A percentile compares a stretch with the other conserved stretches of the same genome.
These are phyloP conservation scores for Torymus texanus DNA, from an alignment of 2,888 invertebrate genomes.

Conservation along the genomic window DNA sequence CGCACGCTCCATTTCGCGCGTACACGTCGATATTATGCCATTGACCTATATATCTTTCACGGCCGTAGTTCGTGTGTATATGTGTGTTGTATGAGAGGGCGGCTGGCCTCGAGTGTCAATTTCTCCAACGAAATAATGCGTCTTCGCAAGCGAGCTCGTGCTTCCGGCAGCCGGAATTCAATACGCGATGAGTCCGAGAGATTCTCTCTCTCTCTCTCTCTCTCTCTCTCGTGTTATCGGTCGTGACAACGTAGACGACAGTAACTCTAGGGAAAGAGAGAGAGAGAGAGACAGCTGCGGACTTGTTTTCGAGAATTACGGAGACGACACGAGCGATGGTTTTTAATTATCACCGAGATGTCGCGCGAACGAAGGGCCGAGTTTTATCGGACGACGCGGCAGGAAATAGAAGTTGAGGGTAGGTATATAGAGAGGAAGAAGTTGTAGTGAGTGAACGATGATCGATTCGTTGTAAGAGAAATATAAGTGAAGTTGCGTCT, in stretches of 20 bases:
- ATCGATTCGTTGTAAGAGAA: constrained; percentile 22
- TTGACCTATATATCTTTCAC: constrained; percentile 62
- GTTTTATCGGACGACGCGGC: background rate
- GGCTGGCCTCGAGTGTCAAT: constrained; percentile 53
- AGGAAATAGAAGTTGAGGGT: constrained; percentile 1
- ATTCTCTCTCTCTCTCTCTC: constrained; percentile 6
- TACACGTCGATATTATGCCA: constrained; percentile 55
- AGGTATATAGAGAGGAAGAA: background rate
- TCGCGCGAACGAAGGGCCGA: too few relatives aligned
- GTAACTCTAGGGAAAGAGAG: too few relatives aligned
- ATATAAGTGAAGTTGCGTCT: background rate
- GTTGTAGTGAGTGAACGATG: background rate
- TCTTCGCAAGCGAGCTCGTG: constrained; percentile 7
- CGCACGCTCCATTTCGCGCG: constrained; percentile 38
- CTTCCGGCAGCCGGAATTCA: constrained; percentile 30
- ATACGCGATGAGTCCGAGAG: too few relatives aligned
- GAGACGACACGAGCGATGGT: too few relatives aligned
- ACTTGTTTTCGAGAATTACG: too few relatives aligned
- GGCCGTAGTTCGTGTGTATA: background rate
- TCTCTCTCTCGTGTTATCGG: background rate
- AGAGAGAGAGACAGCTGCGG: too few relatives aligned
- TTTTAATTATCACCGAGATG: too few relatives aligned
- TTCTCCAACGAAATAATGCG: constrained; percentile 52
- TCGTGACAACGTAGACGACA: too few relatives aligned
- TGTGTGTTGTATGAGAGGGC: background rate